Percentiles rank a stretch among this genome's conserved stretches.
phyloP scores from a whole-genome alignment of 2,888 invertebrate genomes.

The Hipparchia sbordonii region DNA sequence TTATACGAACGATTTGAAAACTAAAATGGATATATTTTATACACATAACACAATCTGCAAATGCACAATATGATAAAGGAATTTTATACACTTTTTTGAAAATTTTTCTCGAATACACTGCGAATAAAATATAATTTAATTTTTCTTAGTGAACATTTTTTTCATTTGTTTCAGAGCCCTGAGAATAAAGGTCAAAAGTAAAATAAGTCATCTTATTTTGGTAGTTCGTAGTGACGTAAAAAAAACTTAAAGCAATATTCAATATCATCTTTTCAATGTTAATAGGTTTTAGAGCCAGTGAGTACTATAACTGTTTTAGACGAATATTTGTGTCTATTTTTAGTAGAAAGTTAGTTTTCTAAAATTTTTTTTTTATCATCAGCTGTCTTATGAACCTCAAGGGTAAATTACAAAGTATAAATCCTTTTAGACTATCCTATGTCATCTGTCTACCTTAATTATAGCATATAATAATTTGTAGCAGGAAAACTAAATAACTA shows the following conservation, averaged over 20 bases:
- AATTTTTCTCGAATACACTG: no score
- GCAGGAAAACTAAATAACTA: neutral
- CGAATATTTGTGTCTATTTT: conserved; percentile 42
- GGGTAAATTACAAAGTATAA: conserved; percentile 23
- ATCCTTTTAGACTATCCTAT: neutral
- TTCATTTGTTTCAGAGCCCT: conserved; percentile 68
- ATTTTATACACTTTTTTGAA: no score
- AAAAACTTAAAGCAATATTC: conserved; percentile 64
- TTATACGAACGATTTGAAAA: neutral
- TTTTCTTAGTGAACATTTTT: conserved; percentile 9
- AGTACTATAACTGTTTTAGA: conserved; percentile 39
- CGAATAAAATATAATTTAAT: no score
- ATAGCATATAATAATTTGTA: neutral
- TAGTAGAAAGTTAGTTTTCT: conserved; percentile 39
- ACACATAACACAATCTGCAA: no score
- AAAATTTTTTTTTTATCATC: conserved; percentile 13
- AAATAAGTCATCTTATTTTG: conserved; percentile 36
- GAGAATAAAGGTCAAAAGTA: conserved; percentile 62
- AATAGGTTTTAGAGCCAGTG: conserved; percentile 44
- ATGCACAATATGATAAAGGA: no score
- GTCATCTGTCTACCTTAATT: neutral
- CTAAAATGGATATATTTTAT: no score
- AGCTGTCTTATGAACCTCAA: conserved; percentile 34
- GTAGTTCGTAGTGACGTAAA: conserved; percentile 37
- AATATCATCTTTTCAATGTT: conserved; percentile 50